Percentiles rank a stretch among this genome's conserved stretches.
These are phyloP conservation scores for Drosophila barbarae DNA, from an alignment of 2,888 invertebrate species.

Conservation along the genomic window DNA sequence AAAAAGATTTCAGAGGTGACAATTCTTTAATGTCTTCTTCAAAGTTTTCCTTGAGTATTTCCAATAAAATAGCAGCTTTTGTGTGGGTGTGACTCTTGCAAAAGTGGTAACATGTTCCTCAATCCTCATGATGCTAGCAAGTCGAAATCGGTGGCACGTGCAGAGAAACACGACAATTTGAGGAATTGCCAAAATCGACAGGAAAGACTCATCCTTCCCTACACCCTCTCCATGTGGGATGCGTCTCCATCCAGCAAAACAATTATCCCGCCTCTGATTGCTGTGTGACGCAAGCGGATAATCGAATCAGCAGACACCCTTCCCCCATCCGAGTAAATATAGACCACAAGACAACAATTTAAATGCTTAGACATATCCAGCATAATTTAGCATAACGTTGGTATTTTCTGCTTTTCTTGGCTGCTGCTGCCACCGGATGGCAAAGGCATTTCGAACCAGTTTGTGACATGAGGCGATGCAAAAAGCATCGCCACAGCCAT, in stretches of 20 bases:
- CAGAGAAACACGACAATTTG: conserved; percentile 36
- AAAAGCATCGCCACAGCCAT: conserved; percentile 41
- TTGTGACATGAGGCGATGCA: conserved; percentile 49
- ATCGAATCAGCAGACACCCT: conserved; percentile 14
- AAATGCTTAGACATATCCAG: conserved; percentile 57
- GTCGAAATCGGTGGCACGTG: conserved; percentile 47
- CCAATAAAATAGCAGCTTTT: conserved; percentile 5
- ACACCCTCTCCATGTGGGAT: background rate
- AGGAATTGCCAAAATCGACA: conserved; percentile 28
- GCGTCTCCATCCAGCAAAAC: conserved; percentile 7
- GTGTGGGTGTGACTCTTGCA: background rate
- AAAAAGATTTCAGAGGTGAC: too few species aligned
- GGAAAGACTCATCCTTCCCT: background rate
- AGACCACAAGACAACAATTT: conserved; percentile 41
- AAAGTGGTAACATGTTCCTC: conserved; percentile 4
- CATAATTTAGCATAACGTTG: conserved; percentile 44
- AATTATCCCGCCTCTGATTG: conserved; percentile 35
- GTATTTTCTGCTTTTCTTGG: conserved; percentile 18
- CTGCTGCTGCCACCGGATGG: conserved; percentile 53
- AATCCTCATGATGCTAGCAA: background rate
- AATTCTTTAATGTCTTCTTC: background rate
- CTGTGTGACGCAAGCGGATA: conserved; percentile 29
- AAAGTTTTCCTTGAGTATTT: conserved; percentile 18
- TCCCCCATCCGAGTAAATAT: conserved; percentile 1
- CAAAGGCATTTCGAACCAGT: conserved; percentile 65